Evolutionary conservation across 1,140 invertebrate genomes (phyloP).

Genomic region (Brachystomella parvula): DNA sequence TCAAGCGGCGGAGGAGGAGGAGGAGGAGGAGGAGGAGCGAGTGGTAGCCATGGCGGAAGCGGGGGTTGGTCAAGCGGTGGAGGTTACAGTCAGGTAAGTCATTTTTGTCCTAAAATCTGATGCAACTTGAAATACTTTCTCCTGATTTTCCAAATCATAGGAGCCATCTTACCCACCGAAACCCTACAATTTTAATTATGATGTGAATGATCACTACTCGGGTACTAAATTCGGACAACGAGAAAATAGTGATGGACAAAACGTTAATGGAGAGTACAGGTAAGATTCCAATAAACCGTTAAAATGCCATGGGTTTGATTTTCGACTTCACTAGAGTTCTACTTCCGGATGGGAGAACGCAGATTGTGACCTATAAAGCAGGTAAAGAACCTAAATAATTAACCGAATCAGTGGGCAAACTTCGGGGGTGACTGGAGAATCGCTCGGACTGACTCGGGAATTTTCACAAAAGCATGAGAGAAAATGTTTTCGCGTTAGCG

Average conservation of each 20-base stretch:
- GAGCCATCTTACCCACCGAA: conserved; percentile 36
- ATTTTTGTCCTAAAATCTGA: neutral
- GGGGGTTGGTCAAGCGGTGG: conserved; percentile 15
- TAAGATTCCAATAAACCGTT: neutral
- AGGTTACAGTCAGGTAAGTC: conserved; percentile 16
- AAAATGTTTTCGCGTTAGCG: too few species aligned
- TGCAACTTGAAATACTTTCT: neutral
- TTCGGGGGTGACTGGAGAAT: too few species aligned
- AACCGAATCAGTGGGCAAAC: too few species aligned
- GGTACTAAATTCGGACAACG: conserved; percentile 41
- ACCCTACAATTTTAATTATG: conserved; percentile 43
- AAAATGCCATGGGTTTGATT: neutral
- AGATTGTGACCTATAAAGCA: conserved; percentile 37
- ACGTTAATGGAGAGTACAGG: conserved; percentile 40
- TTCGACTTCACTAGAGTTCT: conserved; percentile 22
- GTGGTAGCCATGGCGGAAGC: conserved; percentile 12
- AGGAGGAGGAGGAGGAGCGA: conserved; percentile 1
- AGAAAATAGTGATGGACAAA: conserved; percentile 40
- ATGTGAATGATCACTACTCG: conserved; percentile 41
- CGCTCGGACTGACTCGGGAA: too few species aligned
- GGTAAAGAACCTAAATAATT: neutral
- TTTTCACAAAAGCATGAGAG: too few species aligned
- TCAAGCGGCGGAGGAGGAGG: conserved; percentile 9
- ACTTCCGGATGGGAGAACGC: conserved; percentile 36
- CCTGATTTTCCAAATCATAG: neutral